Conservation (phyloP, 2,888 invertebrate species). For the Ctenicera cuprea region DNA sequence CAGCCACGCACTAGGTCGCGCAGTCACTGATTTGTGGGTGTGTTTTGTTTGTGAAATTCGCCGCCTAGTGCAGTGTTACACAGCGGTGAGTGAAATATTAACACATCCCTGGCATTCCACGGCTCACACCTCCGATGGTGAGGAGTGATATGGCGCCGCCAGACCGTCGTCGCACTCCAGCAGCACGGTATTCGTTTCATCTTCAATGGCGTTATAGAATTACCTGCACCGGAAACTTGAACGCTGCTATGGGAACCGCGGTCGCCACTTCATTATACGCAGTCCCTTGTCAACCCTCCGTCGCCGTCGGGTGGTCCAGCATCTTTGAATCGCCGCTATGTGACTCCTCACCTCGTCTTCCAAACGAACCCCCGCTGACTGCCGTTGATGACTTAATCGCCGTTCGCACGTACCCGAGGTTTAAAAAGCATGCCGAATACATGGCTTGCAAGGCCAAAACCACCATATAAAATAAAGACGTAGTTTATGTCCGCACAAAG, state of each 20-base stretch:
- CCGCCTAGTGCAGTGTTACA: conserved; percentile 61
- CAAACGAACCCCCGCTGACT: conserved; percentile 61
- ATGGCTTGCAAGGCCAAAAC: conserved; percentile 15
- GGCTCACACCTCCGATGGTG: conserved; percentile 69
- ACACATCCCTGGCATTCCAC: conserved; percentile 68
- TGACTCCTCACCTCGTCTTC: conserved; percentile 69
- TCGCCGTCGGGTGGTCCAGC: conserved; percentile 65
- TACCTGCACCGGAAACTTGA: conserved; percentile 62
- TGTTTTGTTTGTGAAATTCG: conserved; percentile 65
- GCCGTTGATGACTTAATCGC: conserved; percentile 68
- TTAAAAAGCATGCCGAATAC: conserved; percentile 37
- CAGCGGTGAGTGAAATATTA: conserved; percentile 69
- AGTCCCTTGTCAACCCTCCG: conserved; percentile 67
- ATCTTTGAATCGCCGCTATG: conserved; percentile 61
- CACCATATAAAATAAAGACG: conserved; percentile 32
- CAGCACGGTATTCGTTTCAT: conserved; percentile 61
- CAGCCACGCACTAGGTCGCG: conserved; percentile 56
- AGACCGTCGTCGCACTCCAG: conserved; percentile 61
- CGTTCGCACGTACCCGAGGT: conserved; percentile 61
- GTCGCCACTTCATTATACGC: conserved; percentile 68
- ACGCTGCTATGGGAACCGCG: conserved; percentile 59
- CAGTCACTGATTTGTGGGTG: conserved; percentile 65
- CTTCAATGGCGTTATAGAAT: conserved; percentile 59
- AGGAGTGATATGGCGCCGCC: conserved; percentile 69
- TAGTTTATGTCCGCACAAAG: conserved; percentile 6